A percentile compares a stretch with the other conserved stretches of the same genome.
Evolutionary conservation across 2,113 vertebrate species (phyloP).

Genomic region (Capreolus pygargus): DNA sequence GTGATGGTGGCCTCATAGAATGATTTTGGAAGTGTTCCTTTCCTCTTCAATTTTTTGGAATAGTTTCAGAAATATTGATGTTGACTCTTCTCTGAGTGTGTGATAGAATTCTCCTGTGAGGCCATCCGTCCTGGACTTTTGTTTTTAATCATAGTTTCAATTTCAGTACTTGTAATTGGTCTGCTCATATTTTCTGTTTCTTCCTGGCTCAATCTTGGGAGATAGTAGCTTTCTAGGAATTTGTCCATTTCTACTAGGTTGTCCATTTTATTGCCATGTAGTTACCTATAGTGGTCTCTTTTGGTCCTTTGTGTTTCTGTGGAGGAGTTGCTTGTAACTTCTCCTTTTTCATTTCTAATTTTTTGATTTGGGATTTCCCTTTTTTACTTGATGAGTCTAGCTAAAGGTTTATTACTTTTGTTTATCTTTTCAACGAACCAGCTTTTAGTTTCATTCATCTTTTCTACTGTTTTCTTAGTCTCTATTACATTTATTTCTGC

Average conservation of each 20-base stretch:
- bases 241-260: neutral
- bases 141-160: neutral
- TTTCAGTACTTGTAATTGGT: neutral
- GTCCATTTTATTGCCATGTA: neutral
- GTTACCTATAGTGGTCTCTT: neutral
- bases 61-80: neutral
- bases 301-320: neutral
- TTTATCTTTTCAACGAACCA: neutral
- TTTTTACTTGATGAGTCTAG: neutral
- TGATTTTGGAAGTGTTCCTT: neutral
- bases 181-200: neutral
- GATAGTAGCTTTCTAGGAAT: neutral
- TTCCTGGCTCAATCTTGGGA: neutral
- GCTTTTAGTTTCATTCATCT: neutral
- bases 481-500: neutral
- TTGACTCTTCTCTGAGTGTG: neutral
- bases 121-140: neutral
- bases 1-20: neutral
- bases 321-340: neutral
- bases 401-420: neutral
- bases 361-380: neutral
- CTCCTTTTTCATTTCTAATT: neutral
- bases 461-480: neutral
- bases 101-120: neutral
- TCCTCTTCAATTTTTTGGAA: neutral